Conservation (phyloP, 2,113 vertebrate species). For the Apteryx mantelli region DNA sequence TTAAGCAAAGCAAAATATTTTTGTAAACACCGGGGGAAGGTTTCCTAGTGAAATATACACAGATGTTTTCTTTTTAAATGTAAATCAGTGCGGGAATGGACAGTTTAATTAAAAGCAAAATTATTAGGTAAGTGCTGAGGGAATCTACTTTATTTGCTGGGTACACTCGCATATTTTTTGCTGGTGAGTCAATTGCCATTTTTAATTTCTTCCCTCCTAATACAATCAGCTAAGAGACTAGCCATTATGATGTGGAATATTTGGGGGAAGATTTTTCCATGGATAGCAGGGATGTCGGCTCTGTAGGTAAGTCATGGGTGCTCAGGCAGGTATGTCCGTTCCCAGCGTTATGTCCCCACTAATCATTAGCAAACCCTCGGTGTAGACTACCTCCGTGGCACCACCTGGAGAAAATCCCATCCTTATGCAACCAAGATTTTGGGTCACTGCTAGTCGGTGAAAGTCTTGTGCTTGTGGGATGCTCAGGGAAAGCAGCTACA, state of each 20-base stretch:
- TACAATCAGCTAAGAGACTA: neutral
- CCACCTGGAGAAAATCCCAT: neutral
- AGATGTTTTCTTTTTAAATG: constrained; percentile 69
- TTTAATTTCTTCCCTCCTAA: constrained; percentile 49
- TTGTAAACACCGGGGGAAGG: constrained; percentile 29
- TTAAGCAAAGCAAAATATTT: constrained; percentile 30
- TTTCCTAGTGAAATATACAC: constrained; percentile 48
- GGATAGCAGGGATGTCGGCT: neutral
- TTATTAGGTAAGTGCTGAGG: constrained; percentile 63
- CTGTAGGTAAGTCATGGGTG: neutral
- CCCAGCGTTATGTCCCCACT: neutral
- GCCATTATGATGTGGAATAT: constrained; percentile 23
- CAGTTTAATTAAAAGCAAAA: constrained; percentile 72
- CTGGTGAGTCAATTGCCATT: constrained; percentile 62
- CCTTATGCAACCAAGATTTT: neutral
- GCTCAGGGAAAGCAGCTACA: neutral
- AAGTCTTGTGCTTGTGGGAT: neutral
- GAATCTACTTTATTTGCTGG: constrained; percentile 55
- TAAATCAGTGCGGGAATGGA: constrained; percentile 53
- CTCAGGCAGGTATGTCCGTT: neutral
- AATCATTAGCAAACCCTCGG: neutral
- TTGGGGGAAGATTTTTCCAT: constrained; percentile 10
- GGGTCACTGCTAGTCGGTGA: neutral
- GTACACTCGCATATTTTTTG: constrained; percentile 55
- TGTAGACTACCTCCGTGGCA: neutral